phyloP scores from a whole-genome alignment of 2,797 vertebrate genomes.

The Microchirus variegatus region DNA sequence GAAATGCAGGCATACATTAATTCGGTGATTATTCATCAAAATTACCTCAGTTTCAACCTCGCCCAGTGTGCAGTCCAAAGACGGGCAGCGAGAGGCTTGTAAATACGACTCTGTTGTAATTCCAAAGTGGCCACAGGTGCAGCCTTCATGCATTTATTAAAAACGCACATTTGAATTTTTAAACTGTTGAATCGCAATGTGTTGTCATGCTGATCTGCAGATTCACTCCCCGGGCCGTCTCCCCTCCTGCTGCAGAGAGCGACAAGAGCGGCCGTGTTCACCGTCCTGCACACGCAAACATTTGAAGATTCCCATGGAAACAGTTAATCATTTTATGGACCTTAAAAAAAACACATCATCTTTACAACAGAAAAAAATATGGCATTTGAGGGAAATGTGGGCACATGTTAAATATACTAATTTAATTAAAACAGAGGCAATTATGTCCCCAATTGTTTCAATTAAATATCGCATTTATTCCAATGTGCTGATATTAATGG shows the following conservation, averaged over 20 bases:
- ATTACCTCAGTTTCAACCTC: conserved; percentile 40
- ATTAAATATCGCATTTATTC: conserved; percentile 26
- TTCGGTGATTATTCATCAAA: conserved; percentile 52
- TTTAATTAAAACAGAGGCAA: conserved; percentile 5
- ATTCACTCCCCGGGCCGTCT: conserved; percentile 22
- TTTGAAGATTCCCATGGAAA: background rate
- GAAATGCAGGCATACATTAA: conserved; percentile 17
- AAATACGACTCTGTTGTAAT: conserved; percentile 50
- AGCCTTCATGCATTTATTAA: conserved; percentile 70
- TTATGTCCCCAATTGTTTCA: conserved; percentile 28
- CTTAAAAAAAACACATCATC: too few species aligned
- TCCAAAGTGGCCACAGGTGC: conserved; percentile 65
- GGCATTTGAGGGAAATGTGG: too few species aligned
- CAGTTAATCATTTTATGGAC: too few species aligned
- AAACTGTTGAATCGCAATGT: conserved; percentile 46
- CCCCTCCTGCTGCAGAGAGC: conserved; percentile 10
- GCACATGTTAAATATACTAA: too few species aligned
- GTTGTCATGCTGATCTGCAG: conserved; percentile 25
- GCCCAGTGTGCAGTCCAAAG: conserved; percentile 32
- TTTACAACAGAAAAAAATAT: too few species aligned
- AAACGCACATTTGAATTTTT: conserved; percentile 51
- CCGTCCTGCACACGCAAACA: background rate
- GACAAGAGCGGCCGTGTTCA: conserved; percentile 15
- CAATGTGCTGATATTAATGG: background rate
- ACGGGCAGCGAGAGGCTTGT: conserved; percentile 46